Evolutionary conservation across 2,797 vertebrate species (phyloP), one percentile per base, ranked within the genome.

Genomic region (Megaceryle alcyon): DNA sequence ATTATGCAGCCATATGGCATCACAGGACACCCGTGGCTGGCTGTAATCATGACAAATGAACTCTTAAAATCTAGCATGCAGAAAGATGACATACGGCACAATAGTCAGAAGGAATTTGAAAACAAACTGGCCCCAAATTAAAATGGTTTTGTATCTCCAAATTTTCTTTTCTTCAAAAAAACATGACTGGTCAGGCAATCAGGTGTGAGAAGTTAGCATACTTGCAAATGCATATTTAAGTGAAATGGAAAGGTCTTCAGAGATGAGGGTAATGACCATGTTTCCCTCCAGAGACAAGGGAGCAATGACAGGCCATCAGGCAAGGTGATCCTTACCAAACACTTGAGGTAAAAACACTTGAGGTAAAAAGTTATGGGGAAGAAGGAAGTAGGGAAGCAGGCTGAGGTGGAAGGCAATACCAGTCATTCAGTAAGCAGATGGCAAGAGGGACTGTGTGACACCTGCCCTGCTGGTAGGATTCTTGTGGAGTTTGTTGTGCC

Each of bases 221-320:
- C 7, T 9, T 33, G n/a, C 35, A 81, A 14, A 18, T 1, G 0
- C 2, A 0, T 14, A 4, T 14, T 28, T 65, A 8, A 22, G 31
- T 64, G 59, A 79, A 69, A 82, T 9, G 14, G n/a, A 21, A 56
- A 61, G 17, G 29, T 65, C 33, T 86, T 77, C 64, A 70, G 60
- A 73, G 11, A 17, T 29, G 18, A 86, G 18, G 5, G 13, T 33
- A 73, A 70, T 28, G 7, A 26, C 20, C 18, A 8, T 3, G 2
- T 59, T 71, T 46, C 6, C 14, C 26, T 63, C 12, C 13, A n/a
- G 31, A 66, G 28, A 71, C n/a, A 49, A 61, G 33, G 21, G 23
- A 80, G 21, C 14, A 60, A 31, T 6, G 26, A 53, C 65, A 87
- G 19, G 41, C 12, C 75, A 79, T 13, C 10, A 77, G 31, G 21